Conservation (phyloP, 2,113 vertebrate species). For the Cygnus buccinator region DNA sequence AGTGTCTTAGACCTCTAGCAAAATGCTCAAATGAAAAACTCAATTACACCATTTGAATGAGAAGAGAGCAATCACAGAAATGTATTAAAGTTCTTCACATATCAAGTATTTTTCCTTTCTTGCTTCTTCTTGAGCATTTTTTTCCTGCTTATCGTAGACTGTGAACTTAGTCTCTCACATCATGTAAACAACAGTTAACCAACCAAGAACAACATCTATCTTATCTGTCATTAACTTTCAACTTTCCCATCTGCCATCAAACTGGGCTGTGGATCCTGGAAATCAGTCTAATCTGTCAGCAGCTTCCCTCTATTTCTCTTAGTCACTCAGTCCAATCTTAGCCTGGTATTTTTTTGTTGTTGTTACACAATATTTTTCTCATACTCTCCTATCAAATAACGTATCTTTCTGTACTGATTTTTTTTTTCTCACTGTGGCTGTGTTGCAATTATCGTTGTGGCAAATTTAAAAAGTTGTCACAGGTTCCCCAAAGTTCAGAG, state of each 20-base stretch:
- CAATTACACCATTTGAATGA: not conserved
- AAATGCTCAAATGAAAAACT: not conserved
- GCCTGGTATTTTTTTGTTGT: not conserved
- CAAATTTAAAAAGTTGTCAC: not conserved
- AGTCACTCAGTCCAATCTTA: not conserved
- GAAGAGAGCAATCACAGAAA: not conserved
- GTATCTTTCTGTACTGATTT: not conserved
- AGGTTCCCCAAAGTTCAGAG: not conserved
- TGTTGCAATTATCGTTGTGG: not conserved
- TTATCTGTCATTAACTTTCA: conserved; percentile 5
- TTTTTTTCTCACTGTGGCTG: not conserved
- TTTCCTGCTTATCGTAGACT: not conserved
- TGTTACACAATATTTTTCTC: not conserved
- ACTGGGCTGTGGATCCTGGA: not conserved
- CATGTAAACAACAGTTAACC: conserved; percentile 1
- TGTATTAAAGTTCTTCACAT: not conserved
- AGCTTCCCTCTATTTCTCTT: not conserved
- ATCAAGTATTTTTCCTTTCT: not conserved
- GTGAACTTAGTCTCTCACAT: not conserved
- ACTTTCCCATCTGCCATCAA: not conserved
- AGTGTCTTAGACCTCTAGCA: not conserved
- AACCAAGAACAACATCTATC: conserved; percentile 4
- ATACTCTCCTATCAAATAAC: not conserved
- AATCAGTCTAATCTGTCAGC: not conserved
- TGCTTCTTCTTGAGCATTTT: not conserved